Percentiles rank a stretch among this genome's conserved stretches.
Evolutionary conservation across 2,797 vertebrate genomes (phyloP).

Genomic region (Syndactyla subalaris): DNA sequence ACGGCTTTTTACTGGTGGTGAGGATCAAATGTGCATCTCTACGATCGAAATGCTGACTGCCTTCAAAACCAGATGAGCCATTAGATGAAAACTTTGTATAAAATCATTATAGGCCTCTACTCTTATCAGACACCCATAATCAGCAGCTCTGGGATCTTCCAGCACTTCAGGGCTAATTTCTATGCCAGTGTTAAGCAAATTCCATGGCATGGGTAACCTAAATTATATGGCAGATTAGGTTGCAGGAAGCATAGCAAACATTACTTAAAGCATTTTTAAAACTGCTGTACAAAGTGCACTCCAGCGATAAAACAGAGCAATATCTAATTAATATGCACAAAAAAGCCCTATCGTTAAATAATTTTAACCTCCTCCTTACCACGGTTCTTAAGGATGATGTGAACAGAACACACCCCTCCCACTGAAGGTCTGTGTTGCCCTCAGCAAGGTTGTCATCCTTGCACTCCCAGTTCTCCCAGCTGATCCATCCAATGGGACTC

Average conservation of each 20-base stretch:
- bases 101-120: neutral
- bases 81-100: neutral
- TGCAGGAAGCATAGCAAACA: slow-evolving; percentile 38
- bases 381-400: neutral
- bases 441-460: neutral
- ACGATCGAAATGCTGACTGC: neutral
- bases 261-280: slow-evolving; percentile 2
- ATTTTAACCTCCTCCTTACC: neutral
- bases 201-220: slow-evolving; percentile 26
- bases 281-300: slow-evolving; percentile 6
- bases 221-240: slow-evolving; percentile 50
- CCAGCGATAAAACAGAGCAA: neutral
- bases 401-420: neutral
- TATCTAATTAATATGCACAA: slow-evolving; percentile 2
- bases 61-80: neutral
- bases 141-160: slow-evolving; percentile 28
- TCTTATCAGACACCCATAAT: slow-evolving; percentile 19
- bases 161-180: slow-evolving; percentile 40
- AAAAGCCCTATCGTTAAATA: neutral
- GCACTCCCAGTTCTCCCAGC: neutral
- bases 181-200: neutral
- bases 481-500: neutral
- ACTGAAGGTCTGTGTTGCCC: neutral
- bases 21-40: neutral
- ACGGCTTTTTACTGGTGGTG: neutral